These are phyloP conservation scores for Aythya baeri DNA, from an alignment of 2,113 vertebrate species.

Conservation along the genomic window DNA sequence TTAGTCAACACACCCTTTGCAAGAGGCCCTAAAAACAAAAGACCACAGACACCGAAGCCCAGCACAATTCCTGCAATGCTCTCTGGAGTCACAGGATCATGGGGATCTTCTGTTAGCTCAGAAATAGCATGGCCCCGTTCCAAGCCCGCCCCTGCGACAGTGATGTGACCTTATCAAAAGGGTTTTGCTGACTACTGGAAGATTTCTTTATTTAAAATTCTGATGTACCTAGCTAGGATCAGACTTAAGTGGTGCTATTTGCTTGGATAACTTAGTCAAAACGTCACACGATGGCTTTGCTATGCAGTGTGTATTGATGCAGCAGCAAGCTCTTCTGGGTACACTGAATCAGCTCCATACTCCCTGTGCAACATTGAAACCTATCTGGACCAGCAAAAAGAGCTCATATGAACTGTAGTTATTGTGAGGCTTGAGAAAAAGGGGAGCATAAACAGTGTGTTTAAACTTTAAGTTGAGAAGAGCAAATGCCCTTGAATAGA, in stretches of 20 bases:
- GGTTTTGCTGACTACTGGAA: slow-evolving; percentile 40
- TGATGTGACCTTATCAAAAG: slow-evolving; percentile 40
- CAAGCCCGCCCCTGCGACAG: not conserved
- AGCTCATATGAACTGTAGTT: not conserved
- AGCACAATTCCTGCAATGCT: not conserved
- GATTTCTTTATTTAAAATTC: slow-evolving; percentile 43
- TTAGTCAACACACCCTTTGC: not conserved
- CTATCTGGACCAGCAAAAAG: not conserved
- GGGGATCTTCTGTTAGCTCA: slow-evolving; percentile 12
- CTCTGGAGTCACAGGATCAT: not conserved
- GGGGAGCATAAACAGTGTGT: not conserved
- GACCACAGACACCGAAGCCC: accelerated
- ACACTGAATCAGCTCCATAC: not conserved
- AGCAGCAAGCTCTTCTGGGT: not conserved
- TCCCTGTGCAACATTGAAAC: not conserved
- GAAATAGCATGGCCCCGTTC: slow-evolving; percentile 22
- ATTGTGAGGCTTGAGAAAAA: not conserved
- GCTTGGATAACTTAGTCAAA: not conserved
- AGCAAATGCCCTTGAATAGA: not conserved
- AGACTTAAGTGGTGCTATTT: not conserved
- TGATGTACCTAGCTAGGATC: not conserved
- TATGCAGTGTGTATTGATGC: not conserved
- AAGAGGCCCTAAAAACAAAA: not conserved
- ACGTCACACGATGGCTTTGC: not conserved
- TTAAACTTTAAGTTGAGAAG: not conserved